Evolutionary conservation across 2,113 vertebrate species (phyloP).

Genomic region (Aix galericulata): DNA sequence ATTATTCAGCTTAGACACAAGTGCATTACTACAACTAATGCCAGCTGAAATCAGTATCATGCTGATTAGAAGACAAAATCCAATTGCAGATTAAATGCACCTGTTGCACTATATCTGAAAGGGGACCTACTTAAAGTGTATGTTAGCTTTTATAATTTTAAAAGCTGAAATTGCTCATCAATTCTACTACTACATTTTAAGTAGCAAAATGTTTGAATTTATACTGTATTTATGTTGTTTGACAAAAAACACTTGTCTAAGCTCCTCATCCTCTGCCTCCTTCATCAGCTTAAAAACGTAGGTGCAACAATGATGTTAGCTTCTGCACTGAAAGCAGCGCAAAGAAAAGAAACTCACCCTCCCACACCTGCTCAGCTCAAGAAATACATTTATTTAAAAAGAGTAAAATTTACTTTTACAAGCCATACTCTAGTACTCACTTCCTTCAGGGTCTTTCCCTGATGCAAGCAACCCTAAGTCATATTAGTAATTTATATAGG

Average conservation of each 20-base stretch:
- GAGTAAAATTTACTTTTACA: neutral
- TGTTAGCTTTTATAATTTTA: neutral
- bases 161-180: neutral
- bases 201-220: no score
- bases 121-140: neutral
- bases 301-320: neutral
- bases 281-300: neutral
- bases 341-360: neutral
- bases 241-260: neutral
- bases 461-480: neutral
- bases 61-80: neutral
- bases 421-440: neutral
- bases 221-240: neutral
- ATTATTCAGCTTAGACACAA: neutral
- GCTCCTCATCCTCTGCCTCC: neutral
- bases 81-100: neutral
- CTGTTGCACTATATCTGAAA: neutral
- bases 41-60: neutral
- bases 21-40: neutral
- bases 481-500: neutral
- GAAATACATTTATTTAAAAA: neutral
- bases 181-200: neutral
- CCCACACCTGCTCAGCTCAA: rapidly evolving
- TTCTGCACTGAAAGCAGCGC: neutral
- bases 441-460: neutral